Percentiles rank a stretch among this genome's conserved stretches.
Evolutionary conservation across 2,113 vertebrate species (phyloP).

Genomic region (Vicugna pacos): DNA sequence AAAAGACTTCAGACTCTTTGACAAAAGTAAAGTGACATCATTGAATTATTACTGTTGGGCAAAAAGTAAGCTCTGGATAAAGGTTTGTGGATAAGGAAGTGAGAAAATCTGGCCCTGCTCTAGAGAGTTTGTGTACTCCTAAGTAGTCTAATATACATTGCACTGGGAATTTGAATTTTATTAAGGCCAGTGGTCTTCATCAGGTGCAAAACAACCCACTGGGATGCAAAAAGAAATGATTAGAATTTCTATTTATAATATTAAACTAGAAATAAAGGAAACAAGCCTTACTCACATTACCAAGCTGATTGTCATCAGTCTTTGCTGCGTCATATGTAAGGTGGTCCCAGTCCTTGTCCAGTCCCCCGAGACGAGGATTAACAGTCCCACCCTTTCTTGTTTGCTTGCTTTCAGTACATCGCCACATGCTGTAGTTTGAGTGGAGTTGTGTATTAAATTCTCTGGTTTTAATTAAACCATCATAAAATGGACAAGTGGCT

Average conservation of each 20-base stretch:
- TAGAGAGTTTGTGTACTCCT: not conserved
- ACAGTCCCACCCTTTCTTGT: fast-evolving
- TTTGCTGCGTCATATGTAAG: no score
- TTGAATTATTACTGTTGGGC: not conserved
- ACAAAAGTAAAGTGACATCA: not conserved
- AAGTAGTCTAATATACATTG: not conserved
- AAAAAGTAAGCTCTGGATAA: not conserved
- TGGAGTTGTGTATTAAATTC: conserved; percentile 13
- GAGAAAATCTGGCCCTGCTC: not conserved
- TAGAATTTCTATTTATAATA: not conserved
- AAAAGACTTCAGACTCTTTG: not conserved
- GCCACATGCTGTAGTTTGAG: not conserved
- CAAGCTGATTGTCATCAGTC: no score
- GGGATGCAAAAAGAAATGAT: not conserved
- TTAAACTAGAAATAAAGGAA: not conserved
- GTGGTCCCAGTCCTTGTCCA: not conserved
- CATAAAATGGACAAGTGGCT: conserved; percentile 8
- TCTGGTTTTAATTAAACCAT: conserved; percentile 65
- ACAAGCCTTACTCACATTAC: not conserved
- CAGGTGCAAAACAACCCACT: not conserved
- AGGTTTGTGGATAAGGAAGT: not conserved
- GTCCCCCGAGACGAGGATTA: no score
- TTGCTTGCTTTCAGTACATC: not conserved
- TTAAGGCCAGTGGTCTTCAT: not conserved
- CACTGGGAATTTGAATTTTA: not conserved